phyloP scores from a whole-genome alignment of 2,888 invertebrate genomes.

The Xestoiulus laeticollis region DNA sequence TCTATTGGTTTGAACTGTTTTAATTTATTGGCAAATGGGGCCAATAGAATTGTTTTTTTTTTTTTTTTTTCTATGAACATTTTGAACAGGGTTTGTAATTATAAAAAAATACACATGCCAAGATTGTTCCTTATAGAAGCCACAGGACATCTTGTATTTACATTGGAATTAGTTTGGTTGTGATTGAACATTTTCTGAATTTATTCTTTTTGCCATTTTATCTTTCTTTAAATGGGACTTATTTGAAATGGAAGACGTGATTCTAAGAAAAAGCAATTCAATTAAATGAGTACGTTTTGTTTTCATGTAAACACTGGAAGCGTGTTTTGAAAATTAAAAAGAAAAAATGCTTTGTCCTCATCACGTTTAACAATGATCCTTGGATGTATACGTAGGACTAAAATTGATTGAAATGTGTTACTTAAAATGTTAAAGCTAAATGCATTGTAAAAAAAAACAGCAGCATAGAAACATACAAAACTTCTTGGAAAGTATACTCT shows the following conservation, averaged over 20 bases:
- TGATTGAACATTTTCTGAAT: background rate
- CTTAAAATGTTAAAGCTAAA: background rate
- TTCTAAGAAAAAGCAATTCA: background rate
- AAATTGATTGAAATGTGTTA: background rate
- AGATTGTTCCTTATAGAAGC: background rate
- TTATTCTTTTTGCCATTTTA: background rate
- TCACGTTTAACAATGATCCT: background rate
- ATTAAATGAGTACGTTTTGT: background rate
- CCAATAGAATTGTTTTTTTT: too few relatives aligned
- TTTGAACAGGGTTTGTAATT: too few relatives aligned
- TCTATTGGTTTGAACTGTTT: too few relatives aligned
- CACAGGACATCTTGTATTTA: background rate
- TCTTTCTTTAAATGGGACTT: background rate
- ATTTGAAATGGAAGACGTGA: background rate
- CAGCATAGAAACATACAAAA: too few relatives aligned
- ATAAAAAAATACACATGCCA: background rate
- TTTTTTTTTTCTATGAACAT: too few relatives aligned
- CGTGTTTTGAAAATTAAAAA: background rate
- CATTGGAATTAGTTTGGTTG: background rate
- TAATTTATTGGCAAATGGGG: too few relatives aligned
- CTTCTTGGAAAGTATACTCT: too few relatives aligned
- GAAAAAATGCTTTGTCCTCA: background rate
- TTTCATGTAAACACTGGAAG: constrained; percentile 1
- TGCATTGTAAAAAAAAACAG: background rate
- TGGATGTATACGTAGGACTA: background rate